Percentiles rank a stretch among this genome's conserved stretches.
Conservation (phyloP, 2,797 vertebrate genomes). For the Anguilla anguilla region DNA sequence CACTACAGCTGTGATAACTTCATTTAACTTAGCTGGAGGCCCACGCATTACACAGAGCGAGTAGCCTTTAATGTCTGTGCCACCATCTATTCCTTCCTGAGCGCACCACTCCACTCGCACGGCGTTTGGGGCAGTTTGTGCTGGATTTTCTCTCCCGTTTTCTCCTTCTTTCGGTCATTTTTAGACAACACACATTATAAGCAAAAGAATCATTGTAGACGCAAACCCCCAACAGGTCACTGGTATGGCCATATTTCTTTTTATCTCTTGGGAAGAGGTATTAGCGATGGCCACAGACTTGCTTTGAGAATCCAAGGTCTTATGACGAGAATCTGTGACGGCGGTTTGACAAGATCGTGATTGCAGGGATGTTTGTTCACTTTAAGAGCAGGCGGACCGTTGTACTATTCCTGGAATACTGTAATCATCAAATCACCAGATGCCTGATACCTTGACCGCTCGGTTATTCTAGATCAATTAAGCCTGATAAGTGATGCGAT, state of each 20-base stretch:
- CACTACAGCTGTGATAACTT: constrained; percentile 30
- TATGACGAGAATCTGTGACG: background rate
- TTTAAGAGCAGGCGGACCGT: background rate
- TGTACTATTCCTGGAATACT: background rate
- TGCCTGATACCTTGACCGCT: background rate
- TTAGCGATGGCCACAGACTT: background rate
- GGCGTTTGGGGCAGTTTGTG: background rate
- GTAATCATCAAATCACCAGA: background rate
- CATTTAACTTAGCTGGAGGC: constrained; percentile 34
- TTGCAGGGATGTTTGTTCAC: background rate
- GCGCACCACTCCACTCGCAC: background rate
- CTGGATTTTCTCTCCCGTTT: background rate
- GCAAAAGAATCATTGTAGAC: background rate
- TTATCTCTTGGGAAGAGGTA: background rate
- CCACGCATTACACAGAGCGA: constrained; percentile 12
- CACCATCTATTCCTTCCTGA: constrained; percentile 1
- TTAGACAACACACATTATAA: background rate
- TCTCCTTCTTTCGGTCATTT: background rate
- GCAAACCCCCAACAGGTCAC: background rate
- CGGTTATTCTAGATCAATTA: constrained; percentile 8
- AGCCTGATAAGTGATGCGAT: constrained; percentile 5
- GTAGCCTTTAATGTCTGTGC: constrained; percentile 22
- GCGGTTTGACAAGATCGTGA: background rate
- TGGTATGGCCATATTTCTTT: background rate
- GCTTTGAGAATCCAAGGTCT: constrained; percentile 6